Base-by-base conservation (phyloP, 2,113 vertebrate species). In the Lasiurus cinereus region DNA sequence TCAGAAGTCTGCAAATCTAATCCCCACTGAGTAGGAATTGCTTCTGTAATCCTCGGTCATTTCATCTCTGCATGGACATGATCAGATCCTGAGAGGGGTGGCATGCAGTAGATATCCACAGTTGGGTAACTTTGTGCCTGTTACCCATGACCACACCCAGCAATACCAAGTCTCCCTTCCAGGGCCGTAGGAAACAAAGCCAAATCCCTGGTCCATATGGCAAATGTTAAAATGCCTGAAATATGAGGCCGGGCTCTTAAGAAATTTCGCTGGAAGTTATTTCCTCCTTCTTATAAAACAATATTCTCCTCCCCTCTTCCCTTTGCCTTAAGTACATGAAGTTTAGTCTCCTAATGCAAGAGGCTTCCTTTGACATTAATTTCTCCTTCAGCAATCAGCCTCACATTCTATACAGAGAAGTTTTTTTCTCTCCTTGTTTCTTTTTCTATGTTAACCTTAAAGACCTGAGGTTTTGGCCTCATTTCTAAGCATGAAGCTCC, bases 221-320 rank as follows among this genome's bases (percentile, higher is more conserved):
- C 31, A 78, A 46, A 27, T 13, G 52, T 89, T 76, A 19, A 21
- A 62, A 94, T n/a, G 39, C 76, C n/a, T 73, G 77, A 59, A 90
- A 50, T 72, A 36, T 36, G 16, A 80, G 22, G 5, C 16, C 56
- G 5, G 8, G 1, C 48, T 90, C 94, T 69, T 39, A 5, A 29
- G 11, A 87, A 69, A 90, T 76, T 79, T 90, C 54, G 27, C 48
- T 90, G 87, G 19, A 78, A 73, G 48, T 54, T 73, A 70, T 62
- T 74, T 91, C 18, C 64, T 64, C 50, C 24, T 79, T 83, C 27
- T 43, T 64, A 33, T 79, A 15, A 70, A 73, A 73, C 79, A 94
- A 33, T 33, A 69, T 52, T 50, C 78, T 79, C n/a, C 46, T 46
- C 46, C 80, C 16, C 48, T 1, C 22, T 90, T 72, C n/a, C 43